Evolutionary conservation across 2,888 invertebrate genomes (phyloP).

Genomic region (Norana najaformis): DNA sequence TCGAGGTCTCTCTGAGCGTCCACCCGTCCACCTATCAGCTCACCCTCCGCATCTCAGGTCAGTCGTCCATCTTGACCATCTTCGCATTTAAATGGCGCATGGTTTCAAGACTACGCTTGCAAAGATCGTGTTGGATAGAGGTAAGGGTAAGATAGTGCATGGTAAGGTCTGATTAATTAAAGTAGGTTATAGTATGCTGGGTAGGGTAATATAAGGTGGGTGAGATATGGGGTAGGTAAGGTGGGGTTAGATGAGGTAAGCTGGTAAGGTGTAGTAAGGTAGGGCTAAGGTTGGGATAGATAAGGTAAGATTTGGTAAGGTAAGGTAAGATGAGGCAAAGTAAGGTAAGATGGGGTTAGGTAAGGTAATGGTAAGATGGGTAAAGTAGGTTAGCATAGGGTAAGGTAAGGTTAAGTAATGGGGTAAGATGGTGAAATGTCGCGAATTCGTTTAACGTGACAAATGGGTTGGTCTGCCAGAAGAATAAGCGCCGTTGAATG

Average conservation of each 20-base stretch:
- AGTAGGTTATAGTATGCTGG: no score
- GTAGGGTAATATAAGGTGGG: no score
- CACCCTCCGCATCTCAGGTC: slow-evolving; percentile 14
- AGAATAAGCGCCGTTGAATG: neutral
- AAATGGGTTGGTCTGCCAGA: neutral
- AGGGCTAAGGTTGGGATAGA: no score
- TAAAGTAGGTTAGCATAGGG: no score
- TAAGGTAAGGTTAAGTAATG: neutral
- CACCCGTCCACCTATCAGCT: neutral
- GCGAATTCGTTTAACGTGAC: neutral
- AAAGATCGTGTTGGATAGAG: no score
- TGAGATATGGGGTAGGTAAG: no score
- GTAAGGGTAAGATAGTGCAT: no score
- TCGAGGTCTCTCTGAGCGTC: slow-evolving; percentile 1
- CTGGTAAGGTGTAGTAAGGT: no score
- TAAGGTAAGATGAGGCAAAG: no score
- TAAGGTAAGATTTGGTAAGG: neutral
- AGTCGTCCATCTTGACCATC: neutral
- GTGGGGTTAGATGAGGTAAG: no score
- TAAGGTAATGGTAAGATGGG: no score
- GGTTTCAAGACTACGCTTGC: neutral
- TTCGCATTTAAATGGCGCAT: neutral
- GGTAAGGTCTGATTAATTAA: no score
- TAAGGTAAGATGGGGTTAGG: neutral
- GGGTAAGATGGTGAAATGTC: neutral